Conservation (phyloP, 2,797 vertebrate genomes). For the Lindbergichthys nudifrons region DNA sequence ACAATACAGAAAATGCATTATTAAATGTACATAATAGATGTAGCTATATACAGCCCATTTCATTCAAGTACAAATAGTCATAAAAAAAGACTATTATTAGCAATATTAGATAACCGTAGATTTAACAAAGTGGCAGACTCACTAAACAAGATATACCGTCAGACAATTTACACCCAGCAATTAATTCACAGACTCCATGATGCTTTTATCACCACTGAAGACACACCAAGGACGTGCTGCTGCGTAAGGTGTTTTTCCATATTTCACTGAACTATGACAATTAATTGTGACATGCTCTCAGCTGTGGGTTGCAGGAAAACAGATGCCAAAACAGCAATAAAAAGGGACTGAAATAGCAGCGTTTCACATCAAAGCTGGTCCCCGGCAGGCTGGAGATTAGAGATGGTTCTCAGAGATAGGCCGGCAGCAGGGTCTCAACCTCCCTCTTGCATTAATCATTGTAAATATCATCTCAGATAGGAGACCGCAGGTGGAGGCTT, state of each 20-base stretch:
- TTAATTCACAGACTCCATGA: conserved; percentile 26
- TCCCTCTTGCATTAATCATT: conserved; percentile 83
- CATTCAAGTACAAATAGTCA: conserved; percentile 2
- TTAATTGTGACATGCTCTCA: conserved; percentile 16
- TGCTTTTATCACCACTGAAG: conserved; percentile 34
- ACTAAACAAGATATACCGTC: conserved; percentile 20
- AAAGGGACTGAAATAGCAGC: conserved; percentile 56
- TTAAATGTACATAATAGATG: no score
- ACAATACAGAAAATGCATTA: no score
- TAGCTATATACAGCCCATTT: no score
- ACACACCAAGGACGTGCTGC: neutral
- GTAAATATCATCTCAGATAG: conserved; percentile 76
- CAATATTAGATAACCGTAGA: conserved; percentile 20
- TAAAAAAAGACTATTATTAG: neutral
- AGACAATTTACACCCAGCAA: conserved; percentile 29
- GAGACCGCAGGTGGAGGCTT: conserved; percentile 51
- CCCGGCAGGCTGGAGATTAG: conserved; percentile 51
- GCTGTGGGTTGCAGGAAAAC: conserved; percentile 26
- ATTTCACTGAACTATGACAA: conserved; percentile 26
- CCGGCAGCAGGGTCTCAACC: conserved; percentile 73
- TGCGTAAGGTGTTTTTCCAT: conserved; percentile 15
- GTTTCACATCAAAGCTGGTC: conserved; percentile 32
- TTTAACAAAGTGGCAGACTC: conserved; percentile 13
- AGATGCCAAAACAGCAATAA: conserved; percentile 53
- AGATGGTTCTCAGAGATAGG: conserved; percentile 62